These are phyloP conservation scores for Sinocyclocheilus anshuiensis DNA, from an alignment of 2,113 vertebrate species.

Conservation along the genomic window DNA sequence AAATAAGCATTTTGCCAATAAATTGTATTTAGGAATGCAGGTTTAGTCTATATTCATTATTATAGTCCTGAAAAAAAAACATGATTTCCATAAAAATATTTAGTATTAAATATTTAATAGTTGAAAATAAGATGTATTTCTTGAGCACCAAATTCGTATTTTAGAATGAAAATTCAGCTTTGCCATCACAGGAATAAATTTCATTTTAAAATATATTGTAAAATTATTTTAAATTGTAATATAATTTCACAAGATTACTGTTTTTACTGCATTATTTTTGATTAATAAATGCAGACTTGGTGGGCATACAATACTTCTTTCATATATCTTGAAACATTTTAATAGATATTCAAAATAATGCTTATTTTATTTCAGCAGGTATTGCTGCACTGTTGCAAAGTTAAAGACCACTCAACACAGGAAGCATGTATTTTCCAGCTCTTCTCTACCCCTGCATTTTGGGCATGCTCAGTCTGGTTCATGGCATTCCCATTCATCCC, in stretches of 20 bases:
- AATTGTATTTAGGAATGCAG: not conserved
- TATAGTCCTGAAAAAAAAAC: too few relatives aligned
- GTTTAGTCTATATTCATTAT: not conserved
- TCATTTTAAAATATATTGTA: too few relatives aligned
- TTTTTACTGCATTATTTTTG: not conserved
- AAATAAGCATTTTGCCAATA: not conserved
- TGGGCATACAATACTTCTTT: not conserved
- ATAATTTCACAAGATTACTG: too few relatives aligned
- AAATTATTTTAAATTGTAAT: too few relatives aligned
- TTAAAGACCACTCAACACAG: not conserved
- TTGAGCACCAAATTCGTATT: too few relatives aligned
- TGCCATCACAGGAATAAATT: not conserved
- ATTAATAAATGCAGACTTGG: not conserved
- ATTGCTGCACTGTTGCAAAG: not conserved
- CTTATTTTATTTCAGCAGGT: slow-evolving; percentile 16
- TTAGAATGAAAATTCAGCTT: not conserved
- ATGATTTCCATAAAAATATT: too few relatives aligned
- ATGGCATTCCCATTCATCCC: slow-evolving; percentile 59
- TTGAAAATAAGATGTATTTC: too few relatives aligned
- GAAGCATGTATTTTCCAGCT: slow-evolving; percentile 69
- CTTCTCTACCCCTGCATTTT: slow-evolving; percentile 59
- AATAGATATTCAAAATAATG: not conserved
- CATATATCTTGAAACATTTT: too few relatives aligned
- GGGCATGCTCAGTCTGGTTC: slow-evolving; percentile 61
- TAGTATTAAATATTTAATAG: too few relatives aligned